Evolutionary conservation across 2,113 vertebrate genomes (phyloP).

Genomic region (Eulacestoma nigropectus): DNA sequence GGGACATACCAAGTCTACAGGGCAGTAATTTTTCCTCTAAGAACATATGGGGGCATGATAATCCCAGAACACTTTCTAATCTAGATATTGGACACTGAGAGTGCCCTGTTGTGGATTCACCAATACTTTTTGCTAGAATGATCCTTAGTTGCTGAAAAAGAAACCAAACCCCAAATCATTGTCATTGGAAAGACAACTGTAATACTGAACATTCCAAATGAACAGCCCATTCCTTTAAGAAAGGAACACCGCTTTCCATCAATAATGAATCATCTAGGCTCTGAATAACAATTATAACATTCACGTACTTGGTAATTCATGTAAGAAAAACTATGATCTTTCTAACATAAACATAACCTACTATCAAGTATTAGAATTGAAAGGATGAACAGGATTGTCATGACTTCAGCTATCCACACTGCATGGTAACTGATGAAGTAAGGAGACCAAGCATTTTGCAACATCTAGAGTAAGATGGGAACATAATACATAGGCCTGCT

Average conservation of each 20-base stretch:
- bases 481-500: not conserved
- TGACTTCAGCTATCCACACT: not conserved
- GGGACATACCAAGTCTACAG: not conserved
- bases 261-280: constrained; percentile 24
- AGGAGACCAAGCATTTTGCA: not conserved
- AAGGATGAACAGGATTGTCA: not conserved
- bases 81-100: not conserved
- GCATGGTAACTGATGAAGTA: not conserved
- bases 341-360: constrained; percentile 6
- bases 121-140: not conserved
- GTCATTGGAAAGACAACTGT: not conserved
- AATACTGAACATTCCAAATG: not conserved
- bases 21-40: not conserved
- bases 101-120: not conserved
- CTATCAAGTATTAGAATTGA: not conserved
- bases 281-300: not conserved
- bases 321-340: not conserved
- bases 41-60: not conserved
- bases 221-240: constrained; percentile 1
- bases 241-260: not conserved
- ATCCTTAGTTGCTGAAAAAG: not conserved
- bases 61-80: not conserved
- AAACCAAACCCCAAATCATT: not conserved
- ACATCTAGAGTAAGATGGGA: not conserved
- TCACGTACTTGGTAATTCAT: not conserved